Evolutionary conservation across 1,140 invertebrate species (phyloP).

Genomic region (Armadillidium nasatum): DNA sequence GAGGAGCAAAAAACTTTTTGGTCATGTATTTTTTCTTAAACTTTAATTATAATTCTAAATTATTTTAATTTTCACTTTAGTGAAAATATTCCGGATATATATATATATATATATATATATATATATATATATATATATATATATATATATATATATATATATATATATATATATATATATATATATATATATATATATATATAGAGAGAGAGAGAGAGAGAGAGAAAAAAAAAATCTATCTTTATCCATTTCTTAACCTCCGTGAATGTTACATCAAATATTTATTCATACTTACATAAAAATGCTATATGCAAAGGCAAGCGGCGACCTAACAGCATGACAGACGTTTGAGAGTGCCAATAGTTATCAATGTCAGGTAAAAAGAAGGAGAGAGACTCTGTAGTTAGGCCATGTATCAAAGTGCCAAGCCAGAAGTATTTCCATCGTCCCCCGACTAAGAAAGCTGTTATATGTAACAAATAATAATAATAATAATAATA

Average conservation of each 20-base stretch:
- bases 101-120: too few species aligned
- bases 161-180: too few species aligned
- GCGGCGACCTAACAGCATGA: constrained; percentile 63
- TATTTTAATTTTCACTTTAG: too few species aligned
- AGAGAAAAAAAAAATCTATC: not conserved
- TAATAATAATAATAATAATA: not conserved
- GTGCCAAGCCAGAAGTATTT: constrained; percentile 65
- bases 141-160: too few species aligned
- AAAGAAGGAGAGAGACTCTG: constrained; percentile 60
- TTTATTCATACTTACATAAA: constrained; percentile 59
- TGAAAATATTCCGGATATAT: too few species aligned
- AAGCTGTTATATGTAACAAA: constrained; percentile 52
- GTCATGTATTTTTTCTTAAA: too few species aligned
- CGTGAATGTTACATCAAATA: not conserved
- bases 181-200: too few species aligned
- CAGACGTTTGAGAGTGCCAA: constrained; percentile 69
- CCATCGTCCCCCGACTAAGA: constrained; percentile 62
- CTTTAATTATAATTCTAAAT: too few species aligned
- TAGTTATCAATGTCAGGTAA: constrained; percentile 67
- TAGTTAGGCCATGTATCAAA: constrained; percentile 61
- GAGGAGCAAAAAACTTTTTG: too few species aligned
- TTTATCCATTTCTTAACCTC: not conserved
- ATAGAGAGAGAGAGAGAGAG: too few species aligned
- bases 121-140: too few species aligned
- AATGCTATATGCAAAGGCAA: constrained; percentile 66